Evolutionary conservation across 2,113 vertebrate genomes (phyloP).

Genomic region (Ceyx melanurus): DNA sequence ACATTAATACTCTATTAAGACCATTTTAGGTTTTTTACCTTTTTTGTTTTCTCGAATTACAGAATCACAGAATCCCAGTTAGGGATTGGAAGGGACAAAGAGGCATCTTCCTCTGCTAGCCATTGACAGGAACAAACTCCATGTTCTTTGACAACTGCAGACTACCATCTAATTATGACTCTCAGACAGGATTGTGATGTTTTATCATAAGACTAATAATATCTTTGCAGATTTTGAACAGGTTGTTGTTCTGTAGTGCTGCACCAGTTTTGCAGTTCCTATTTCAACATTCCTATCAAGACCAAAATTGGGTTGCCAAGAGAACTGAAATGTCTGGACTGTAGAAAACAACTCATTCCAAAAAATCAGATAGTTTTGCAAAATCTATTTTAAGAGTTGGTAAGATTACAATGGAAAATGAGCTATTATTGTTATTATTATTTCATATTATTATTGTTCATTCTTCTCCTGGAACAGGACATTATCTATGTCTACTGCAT

Average conservation of each 20-base stretch:
- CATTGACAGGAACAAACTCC: not conserved
- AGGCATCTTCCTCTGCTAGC: not conserved
- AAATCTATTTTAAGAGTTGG: not conserved
- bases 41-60: not conserved
- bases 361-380: not conserved
- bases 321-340: not conserved
- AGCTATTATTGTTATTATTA: not conserved
- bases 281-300: slow-evolving; percentile 6
- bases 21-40: not conserved
- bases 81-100: not conserved
- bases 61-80: too few species aligned
- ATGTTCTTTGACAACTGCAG: not conserved
- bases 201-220: not conserved
- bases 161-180: not conserved
- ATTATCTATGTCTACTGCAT: not conserved
- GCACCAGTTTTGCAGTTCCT: not conserved
- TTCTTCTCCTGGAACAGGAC: not conserved
- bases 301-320: not conserved
- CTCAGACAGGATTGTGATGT: not conserved
- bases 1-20: not conserved
- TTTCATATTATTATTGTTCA: not conserved
- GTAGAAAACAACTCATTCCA: not conserved
- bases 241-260: not conserved
- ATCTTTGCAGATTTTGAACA: not conserved
- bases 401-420: not conserved